phyloP scores from a whole-genome alignment of 2,888 invertebrate genomes.

The Deroplatys truncata region DNA sequence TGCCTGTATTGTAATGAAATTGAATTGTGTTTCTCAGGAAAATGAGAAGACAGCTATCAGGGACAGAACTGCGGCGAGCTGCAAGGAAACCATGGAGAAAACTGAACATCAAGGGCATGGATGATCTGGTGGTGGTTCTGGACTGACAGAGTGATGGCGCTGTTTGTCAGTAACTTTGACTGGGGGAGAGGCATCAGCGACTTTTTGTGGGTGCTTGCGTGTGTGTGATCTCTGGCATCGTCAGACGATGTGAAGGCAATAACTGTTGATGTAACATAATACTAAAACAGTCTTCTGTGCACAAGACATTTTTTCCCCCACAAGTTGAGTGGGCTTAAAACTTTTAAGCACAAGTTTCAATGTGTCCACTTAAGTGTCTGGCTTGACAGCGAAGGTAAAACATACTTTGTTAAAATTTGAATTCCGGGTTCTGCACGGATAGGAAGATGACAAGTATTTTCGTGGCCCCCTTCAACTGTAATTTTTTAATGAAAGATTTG shows the following conservation, averaged over 20 bases:
- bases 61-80: slow-evolving; percentile 73
- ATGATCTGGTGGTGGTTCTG: slow-evolving; percentile 47
- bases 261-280: slow-evolving; percentile 23
- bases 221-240: slow-evolving; percentile 2
- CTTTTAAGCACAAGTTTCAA: slow-evolving; percentile 17
- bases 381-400: slow-evolving; percentile 6
- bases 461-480: slow-evolving; percentile 7
- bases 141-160: slow-evolving; percentile 41
- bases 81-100: slow-evolving; percentile 82
- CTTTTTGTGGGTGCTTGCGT: slow-evolving; percentile 6
- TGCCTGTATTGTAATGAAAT: slow-evolving; percentile 29
- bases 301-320: slow-evolving; percentile 26
- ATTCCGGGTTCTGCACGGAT: slow-evolving; percentile 4
- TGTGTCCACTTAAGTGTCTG: slow-evolving; percentile 21
- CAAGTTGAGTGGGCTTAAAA: slow-evolving; percentile 8
- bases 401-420: slow-evolving; percentile 12
- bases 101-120: slow-evolving; percentile 44
- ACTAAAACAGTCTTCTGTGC: slow-evolving; percentile 22
- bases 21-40: slow-evolving; percentile 54
- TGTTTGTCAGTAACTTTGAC: neutral
- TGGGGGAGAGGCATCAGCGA: neutral
- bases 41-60: slow-evolving; percentile 75
- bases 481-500: slow-evolving; percentile 22
- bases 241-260: slow-evolving; percentile 26
- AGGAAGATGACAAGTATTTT: slow-evolving; percentile 19